Evolutionary conservation across 2,113 vertebrate genomes (phyloP), one percentile per base, ranked within the genome.

Genomic region (Aspiorhynchus laticeps): DNA sequence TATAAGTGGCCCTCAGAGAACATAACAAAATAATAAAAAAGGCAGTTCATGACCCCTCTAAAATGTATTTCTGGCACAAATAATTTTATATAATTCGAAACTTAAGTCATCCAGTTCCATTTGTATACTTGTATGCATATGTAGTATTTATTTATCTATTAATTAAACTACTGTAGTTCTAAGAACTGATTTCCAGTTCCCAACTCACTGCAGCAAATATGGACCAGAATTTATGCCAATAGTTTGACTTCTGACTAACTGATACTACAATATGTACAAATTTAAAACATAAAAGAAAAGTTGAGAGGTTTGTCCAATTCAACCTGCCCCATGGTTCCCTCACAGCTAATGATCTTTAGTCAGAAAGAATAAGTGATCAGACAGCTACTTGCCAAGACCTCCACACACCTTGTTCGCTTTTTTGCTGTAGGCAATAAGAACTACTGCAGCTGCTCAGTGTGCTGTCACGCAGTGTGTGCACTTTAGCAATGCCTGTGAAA

Each of bases 261-360:
- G 33, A 36, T 71, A 71, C 33, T 36, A 38, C 33, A 71, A 36
- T 71, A 36, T 36, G 31, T 36, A 38, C 33, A 33, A 71, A 15
- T 11, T 19, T 38, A 36, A 38, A 71, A 71, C 33, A 61, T 24
- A 71, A 71, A 36, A 10, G 4, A 71, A 71, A 38, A 71, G 73
- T 26, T 46, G 73, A 75, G 19, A 73, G 4, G 2, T 73, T 24
- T 73, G 36, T 74, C 71, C 36, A 73, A 41, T 41, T 73, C 38
- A 76, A 48, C 12, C 74, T 4, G n/a, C 1, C 41, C n/a, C 41
- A 26, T 26, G 38, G 41, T 76, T 46, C 41, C 24, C n/a, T 48
- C 74, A 28, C 74, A 76, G 41, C n/a, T 76, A 76, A 46, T 76
- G 11, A n/a, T 74, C 36, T 76, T 76, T 76, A 48, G 74, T 46